Evolutionary conservation across 2,113 vertebrate genomes (phyloP).

Genomic region (Chamaetylas fuelleborni): DNA sequence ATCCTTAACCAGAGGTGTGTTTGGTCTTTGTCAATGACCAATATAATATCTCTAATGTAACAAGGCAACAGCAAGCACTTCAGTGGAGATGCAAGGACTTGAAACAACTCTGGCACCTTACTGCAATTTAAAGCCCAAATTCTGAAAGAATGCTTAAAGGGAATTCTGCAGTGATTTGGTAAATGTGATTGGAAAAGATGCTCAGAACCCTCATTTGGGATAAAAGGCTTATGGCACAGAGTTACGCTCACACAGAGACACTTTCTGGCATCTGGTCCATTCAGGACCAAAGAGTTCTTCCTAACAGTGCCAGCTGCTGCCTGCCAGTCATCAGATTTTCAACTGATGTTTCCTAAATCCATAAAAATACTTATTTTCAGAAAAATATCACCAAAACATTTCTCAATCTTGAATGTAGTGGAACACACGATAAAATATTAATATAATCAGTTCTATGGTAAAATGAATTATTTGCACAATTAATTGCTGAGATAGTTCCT

Average conservation of each 20-base stretch:
- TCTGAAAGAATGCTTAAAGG: not conserved
- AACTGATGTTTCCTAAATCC: not conserved
- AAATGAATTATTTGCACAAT: slow-evolving; percentile 25
- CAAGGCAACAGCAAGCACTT: not conserved
- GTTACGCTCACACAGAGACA: not conserved
- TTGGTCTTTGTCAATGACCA: not conserved
- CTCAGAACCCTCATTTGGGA: not conserved
- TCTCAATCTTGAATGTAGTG: not conserved
- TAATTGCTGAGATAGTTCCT: not conserved
- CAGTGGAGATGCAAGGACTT: not conserved
- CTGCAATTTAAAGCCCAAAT: not conserved
- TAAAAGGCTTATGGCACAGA: not conserved
- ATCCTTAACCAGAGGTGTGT: not conserved
- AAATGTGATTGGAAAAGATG: not conserved
- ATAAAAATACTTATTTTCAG: not conserved
- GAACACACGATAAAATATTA: not conserved
- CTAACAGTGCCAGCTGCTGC: not conserved
- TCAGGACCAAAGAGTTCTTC: not conserved
- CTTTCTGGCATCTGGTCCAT: not conserved
- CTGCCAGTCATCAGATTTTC: not conserved
- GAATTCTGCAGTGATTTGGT: not conserved
- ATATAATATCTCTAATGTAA: not conserved
- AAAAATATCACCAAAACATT: not conserved
- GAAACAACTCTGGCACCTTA: not conserved
- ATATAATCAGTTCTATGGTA: not conserved